Evolutionary conservation across 2,888 invertebrate genomes (phyloP).

Genomic region (Luperina testacea): DNA sequence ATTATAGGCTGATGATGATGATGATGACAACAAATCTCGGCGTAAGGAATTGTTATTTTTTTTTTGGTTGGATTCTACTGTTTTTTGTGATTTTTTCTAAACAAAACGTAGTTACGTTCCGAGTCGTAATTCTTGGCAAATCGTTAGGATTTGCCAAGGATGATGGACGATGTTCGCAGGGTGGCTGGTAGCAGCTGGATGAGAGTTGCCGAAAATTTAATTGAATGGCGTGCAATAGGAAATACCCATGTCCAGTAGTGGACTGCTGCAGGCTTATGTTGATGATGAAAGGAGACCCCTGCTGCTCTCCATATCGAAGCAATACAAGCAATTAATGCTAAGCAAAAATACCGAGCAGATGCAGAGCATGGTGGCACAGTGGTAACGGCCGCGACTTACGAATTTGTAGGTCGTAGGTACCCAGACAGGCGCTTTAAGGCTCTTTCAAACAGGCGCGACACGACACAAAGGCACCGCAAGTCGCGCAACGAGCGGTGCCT

Average conservation of each 20-base stretch:
- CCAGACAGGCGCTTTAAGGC: no score
- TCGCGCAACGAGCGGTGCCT: no score
- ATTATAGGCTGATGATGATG: no score
- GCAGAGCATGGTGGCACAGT: no score
- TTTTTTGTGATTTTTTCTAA: neutral
- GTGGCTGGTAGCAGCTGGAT: neutral
- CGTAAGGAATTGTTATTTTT: neutral
- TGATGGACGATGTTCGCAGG: no score
- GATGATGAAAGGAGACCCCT: neutral
- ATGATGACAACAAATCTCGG: neutral
- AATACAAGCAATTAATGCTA: neutral
- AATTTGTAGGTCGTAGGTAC: no score
- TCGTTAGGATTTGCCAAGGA: neutral
- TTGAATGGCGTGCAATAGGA: neutral
- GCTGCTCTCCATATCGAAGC: neutral
- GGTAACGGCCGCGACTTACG: no score
- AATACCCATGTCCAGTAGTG: neutral
- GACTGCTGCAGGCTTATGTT: neutral
- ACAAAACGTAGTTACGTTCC: neutral
- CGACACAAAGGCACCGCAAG: no score
- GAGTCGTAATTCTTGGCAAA: neutral
- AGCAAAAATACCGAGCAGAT: no score
- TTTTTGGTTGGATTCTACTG: neutral
- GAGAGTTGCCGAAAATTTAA: neutral
- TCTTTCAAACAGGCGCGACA: no score